These are phyloP conservation scores for Mesocricetus auratus DNA, from an alignment of 2,113 vertebrate genomes.

Conservation along the genomic window DNA sequence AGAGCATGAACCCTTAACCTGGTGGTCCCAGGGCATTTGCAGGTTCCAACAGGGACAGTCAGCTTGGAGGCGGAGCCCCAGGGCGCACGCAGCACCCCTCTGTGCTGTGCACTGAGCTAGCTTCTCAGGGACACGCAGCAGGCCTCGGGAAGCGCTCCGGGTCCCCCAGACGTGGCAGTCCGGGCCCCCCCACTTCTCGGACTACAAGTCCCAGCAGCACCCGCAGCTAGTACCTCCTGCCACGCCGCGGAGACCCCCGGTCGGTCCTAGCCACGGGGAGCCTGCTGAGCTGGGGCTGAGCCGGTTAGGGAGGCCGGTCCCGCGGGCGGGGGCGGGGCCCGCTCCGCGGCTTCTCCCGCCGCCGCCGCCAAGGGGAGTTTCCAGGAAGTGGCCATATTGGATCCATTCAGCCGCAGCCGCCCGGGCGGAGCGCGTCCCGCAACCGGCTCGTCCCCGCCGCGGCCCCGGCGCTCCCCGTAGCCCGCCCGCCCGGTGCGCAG, in stretches of 20 bases:
- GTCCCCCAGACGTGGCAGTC: not conserved
- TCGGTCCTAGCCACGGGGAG: not conserved
- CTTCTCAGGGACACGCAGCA: not conserved
- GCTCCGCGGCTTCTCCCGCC: constrained; percentile 71
- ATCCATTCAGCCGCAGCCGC: constrained; percentile 87
- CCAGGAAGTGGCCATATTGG: constrained; percentile 95
- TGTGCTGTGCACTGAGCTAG: not conserved
- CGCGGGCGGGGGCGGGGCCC: constrained; percentile 68
- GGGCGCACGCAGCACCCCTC: not conserved
- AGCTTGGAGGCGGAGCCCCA: not conserved
- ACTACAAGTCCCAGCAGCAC: constrained; percentile 84
- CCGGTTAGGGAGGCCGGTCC: constrained; percentile 42
- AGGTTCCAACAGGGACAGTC: not conserved
- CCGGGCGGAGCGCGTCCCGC: constrained; percentile 84
- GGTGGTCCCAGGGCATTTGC: not conserved
- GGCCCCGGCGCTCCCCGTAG: constrained; percentile 54
- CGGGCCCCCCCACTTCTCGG: not conserved
- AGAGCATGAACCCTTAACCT: not conserved
- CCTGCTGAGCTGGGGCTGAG: not conserved
- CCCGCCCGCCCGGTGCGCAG: constrained; percentile 59
- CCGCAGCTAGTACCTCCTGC: constrained; percentile 36
- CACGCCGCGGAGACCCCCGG: constrained; percentile 50
- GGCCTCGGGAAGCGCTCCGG: not conserved
- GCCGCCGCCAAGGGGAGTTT: constrained; percentile 87
- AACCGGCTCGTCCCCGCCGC: constrained; percentile 80